Evolutionary conservation across 2,888 invertebrate genomes (phyloP).

Genomic region (Xestia xanthographa): DNA sequence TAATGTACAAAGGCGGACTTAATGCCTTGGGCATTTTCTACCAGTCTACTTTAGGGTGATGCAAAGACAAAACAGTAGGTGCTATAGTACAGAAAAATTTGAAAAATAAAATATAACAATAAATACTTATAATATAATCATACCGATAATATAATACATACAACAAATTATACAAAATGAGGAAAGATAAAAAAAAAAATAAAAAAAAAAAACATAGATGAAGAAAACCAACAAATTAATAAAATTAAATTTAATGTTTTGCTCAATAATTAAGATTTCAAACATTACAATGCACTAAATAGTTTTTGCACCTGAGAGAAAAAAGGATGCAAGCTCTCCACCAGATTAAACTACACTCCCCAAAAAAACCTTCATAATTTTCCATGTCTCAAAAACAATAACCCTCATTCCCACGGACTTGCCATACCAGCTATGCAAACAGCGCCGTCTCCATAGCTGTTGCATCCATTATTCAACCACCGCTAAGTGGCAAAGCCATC

Average conservation of each 20-base stretch:
- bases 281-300: neutral
- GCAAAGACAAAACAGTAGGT: no score
- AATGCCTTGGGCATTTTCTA: no score
- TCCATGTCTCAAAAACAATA: neutral
- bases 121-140: no score
- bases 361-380: neutral
- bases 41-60: no score
- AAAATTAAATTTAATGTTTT: neutral
- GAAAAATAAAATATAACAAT: no score
- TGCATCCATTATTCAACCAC: constrained; percentile 86
- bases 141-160: no score
- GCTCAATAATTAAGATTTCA: neutral
- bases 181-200: no score
- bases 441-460: constrained; percentile 69
- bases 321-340: neutral
- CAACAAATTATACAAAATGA: no score
- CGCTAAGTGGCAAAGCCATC: constrained; percentile 89
- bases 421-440: constrained; percentile 63
- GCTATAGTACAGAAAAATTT: no score
- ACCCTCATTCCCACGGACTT: neutral
- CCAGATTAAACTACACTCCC: neutral
- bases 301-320: neutral
- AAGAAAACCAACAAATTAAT: no score
- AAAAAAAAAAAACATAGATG: no score
- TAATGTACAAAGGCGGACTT: no score